These are phyloP conservation scores for Tenodera sinensis DNA, from an alignment of 2,888 invertebrate genomes.

Conservation along the genomic window DNA sequence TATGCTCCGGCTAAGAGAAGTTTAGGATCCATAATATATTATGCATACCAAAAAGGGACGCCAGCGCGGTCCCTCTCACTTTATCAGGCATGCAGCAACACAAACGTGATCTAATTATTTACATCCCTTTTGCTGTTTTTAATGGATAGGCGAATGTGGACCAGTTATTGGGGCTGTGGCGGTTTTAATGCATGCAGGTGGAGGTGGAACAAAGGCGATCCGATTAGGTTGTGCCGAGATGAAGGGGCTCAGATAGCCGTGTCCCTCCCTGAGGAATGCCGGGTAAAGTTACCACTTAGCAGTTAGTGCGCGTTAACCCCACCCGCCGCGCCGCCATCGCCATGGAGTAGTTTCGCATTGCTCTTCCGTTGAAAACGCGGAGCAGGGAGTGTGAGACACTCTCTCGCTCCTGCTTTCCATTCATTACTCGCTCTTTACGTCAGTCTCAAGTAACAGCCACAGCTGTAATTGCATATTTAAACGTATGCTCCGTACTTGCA, in stretches of 20 bases:
- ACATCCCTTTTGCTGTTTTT: neutral
- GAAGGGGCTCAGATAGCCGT: neutral
- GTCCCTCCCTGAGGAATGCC: neutral
- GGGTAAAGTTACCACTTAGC: neutral
- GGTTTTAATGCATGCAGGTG: neutral
- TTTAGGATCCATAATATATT: neutral
- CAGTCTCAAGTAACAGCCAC: neutral
- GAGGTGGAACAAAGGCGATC: neutral
- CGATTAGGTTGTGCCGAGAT: neutral
- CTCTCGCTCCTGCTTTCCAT: neutral
- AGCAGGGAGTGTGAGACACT: neutral
- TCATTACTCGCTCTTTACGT: neutral
- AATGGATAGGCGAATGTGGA: neutral
- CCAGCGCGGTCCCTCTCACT: neutral
- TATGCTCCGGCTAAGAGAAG: neutral
- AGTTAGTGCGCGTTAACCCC: neutral
- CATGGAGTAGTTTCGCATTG: neutral
- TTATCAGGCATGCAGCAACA: neutral
- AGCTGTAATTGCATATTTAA: neutral
- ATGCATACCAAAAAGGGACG: neutral
- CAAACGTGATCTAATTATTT: neutral
- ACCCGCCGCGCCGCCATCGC: neutral
- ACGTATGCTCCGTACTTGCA: neutral
- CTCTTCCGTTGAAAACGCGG: neutral
- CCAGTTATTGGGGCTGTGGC: neutral